Base-by-base conservation (phyloP, 2,888 invertebrate genomes). In the Stratiomys singularior region DNA sequence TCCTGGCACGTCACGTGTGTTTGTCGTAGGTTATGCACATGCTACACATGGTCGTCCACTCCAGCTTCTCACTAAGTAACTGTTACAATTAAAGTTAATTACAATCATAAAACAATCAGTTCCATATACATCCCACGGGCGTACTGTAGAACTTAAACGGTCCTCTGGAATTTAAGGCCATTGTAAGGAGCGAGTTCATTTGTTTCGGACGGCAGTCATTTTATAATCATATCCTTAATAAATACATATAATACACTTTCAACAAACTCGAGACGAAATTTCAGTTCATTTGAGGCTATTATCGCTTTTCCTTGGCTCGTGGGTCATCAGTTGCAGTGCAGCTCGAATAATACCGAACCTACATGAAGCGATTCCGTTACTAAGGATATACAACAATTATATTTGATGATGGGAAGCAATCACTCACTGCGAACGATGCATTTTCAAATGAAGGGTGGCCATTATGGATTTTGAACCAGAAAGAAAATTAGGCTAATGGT, bases 271-370 rank as follows among this genome's bases (percentile, higher is more conserved):
- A n/a, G 27, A 52, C 27, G 37, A 37, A 71, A 71, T 71, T 71
- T 71, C 47, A 71, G 71, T 52, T 47, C 71, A 71, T 71, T 71
- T 71, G 11, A 71, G 71, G 47, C 71, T 47, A 71, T 71, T 71
- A 71, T 71, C 71, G 71, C 71, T 47, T 52, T 71, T 52, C 47
- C 27, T 18, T 71, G 47, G 71, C 15, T 27, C 2, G 9, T 11
- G 15, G 13, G 28, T n/a, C 28, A n/a, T n/a, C 4, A 27, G 23
- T 15, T 18, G 27, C 15, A n/a, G n/a, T 27, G 23, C n/a, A 28
- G 30, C 25, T 25, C 27, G 28, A 21, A 30, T 7, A 1, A 28
- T 47, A 23, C 37, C 15, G 13, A 46, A 23, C 47, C 25, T 13
- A 27, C 4, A 25, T 28, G 64, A 15, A n/a, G 47, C 3, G n/a